Percentiles rank a stretch among this genome's conserved stretches.
phyloP scores from a whole-genome alignment of 2,888 invertebrate species.

The Anodontia alba region DNA sequence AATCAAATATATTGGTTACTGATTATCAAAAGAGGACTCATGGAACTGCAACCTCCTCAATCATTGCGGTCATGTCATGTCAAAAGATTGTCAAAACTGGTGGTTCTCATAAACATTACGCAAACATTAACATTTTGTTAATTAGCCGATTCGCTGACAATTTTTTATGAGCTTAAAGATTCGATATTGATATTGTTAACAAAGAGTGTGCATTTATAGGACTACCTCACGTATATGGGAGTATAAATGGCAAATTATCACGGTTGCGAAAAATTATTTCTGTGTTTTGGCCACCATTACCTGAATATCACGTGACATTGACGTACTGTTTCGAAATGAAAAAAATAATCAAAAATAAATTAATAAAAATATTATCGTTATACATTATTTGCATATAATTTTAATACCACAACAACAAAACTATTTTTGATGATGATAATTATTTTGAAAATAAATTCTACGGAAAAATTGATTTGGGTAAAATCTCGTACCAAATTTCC shows the following conservation, averaged over 20 bases:
- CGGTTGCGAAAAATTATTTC: not conserved
- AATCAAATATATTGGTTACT: too few relatives aligned
- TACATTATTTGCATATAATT: too few relatives aligned
- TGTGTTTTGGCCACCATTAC: slow-evolving; percentile 67
- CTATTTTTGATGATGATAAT: too few relatives aligned
- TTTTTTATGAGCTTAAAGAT: not conserved
- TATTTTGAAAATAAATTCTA: too few relatives aligned
- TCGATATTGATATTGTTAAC: not conserved
- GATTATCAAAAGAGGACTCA: too few relatives aligned
- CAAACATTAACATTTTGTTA: not conserved
- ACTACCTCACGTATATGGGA: not conserved
- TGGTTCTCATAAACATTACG: not conserved
- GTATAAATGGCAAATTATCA: not conserved
- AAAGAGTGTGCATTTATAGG: not conserved
- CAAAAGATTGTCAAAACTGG: not conserved
- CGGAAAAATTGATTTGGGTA: too few relatives aligned
- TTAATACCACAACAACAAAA: too few relatives aligned
- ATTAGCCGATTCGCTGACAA: too few relatives aligned
- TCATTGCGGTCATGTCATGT: not conserved
- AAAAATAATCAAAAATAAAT: too few relatives aligned
- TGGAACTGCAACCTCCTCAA: not conserved
- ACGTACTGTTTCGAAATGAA: not conserved
- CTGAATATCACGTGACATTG: slow-evolving; percentile 63
- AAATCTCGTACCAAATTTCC: too few relatives aligned
- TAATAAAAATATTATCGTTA: too few relatives aligned